Conservation (phyloP, 2,797 vertebrate species). For the Galaxias olidus region DNA sequence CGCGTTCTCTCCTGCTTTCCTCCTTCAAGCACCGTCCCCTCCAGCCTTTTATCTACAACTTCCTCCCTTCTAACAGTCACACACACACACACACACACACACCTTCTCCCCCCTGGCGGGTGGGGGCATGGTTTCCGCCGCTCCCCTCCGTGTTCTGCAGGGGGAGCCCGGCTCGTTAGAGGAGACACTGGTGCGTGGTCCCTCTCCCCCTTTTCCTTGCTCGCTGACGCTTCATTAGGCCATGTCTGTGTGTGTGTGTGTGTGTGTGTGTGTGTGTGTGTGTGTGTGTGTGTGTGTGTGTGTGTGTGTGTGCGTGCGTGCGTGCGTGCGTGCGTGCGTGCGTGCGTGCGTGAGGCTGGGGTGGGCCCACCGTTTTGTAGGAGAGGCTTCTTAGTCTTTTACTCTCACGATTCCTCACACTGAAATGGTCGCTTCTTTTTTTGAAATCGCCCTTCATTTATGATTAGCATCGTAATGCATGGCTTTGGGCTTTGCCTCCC, state of each 20-base stretch:
- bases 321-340: neutral
- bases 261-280: constrained; percentile 18
- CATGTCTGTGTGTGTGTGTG: constrained; percentile 39
- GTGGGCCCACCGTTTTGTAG: too few species aligned
- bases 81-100: constrained; percentile 7
- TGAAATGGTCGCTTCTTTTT: too few species aligned
- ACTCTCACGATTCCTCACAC: too few species aligned
- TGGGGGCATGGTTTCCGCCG: constrained; percentile 48
- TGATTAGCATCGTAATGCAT: too few species aligned
- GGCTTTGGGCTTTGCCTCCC: too few species aligned
- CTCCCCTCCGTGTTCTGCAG: constrained; percentile 49
- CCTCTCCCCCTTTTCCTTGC: constrained; percentile 65
- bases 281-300: neutral
- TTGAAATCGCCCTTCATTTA: too few species aligned
- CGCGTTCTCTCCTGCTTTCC: constrained; percentile 18
- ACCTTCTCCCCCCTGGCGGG: constrained; percentile 19
- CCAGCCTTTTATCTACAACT: constrained; percentile 3
- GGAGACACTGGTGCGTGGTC: constrained; percentile 65
- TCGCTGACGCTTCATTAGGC: constrained; percentile 70
- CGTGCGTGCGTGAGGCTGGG: neutral
- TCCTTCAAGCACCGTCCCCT: neutral
- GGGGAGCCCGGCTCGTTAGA: constrained; percentile 65
- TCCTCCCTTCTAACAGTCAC: constrained; percentile 10
- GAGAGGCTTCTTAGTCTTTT: too few species aligned
- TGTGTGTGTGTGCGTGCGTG: neutral